Evolutionary conservation across 53 echinoderm and acorn worm species (phyloP).

Genomic region (Crossaster papposus): DNA sequence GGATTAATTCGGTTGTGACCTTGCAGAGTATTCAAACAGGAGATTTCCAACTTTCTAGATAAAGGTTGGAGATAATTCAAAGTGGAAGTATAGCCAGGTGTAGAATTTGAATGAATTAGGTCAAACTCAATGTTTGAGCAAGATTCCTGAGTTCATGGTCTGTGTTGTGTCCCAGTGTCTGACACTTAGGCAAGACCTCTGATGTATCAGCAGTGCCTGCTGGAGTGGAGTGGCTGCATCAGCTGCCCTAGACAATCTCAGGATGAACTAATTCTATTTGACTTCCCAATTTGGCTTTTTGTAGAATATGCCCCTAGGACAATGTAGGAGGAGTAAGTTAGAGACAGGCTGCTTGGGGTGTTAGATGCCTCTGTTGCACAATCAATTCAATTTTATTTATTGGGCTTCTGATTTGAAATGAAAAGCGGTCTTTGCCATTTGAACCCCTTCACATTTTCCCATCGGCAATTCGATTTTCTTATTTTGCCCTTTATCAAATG

Average conservation of each 20-base stretch:
- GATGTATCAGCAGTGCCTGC: not conserved
- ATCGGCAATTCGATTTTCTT: not conserved
- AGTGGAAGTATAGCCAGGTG: conserved; percentile 7
- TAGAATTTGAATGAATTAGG: not conserved
- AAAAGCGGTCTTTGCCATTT: not conserved
- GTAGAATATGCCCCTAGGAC: not conserved
- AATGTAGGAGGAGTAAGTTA: not conserved
- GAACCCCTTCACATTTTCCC: not conserved
- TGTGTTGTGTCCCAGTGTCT: not conserved
- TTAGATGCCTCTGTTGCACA: not conserved
- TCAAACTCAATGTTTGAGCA: not conserved
- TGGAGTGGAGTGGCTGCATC: not conserved
- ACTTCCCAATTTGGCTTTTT: not conserved
- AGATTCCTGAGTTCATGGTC: not conserved
- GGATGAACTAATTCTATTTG: not conserved
- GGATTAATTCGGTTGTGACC: not conserved
- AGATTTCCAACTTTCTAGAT: not conserved
- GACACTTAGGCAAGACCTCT: not conserved
- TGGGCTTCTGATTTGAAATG: too few species aligned
- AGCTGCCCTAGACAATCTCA: not conserved
- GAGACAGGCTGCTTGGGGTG: not conserved
- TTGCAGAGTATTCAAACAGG: not conserved
- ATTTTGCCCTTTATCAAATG: not conserved
- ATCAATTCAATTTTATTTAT: too few species aligned
- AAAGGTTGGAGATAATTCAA: not conserved